Evolutionary conservation across 2,797 vertebrate species (phyloP), one percentile per base, ranked within the genome.

Genomic region (Lutjanus campechanus): DNA sequence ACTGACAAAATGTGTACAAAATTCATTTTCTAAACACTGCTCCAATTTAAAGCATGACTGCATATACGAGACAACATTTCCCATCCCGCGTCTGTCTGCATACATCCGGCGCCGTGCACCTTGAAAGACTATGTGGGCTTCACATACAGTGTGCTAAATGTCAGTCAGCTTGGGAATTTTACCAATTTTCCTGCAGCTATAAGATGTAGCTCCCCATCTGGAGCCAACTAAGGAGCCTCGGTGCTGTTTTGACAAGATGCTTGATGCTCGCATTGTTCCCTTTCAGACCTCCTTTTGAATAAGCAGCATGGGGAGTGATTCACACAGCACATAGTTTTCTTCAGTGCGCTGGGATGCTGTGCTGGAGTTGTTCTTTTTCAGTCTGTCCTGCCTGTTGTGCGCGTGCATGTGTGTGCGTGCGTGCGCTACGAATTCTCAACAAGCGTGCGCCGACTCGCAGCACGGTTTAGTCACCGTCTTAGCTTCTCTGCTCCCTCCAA

Each of bases 151-250:
- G 64, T 61, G 67, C 74, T 88, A 88, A 89, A 89, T 89, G 86
- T 80, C 85, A 87, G 54, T 88, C 69, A 76, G 68, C 62, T 43
- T 63, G 82, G 76, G 85, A 86, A 82, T 83, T 89, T 68, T 17
- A 66, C 59, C 79, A 76, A 67, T 88, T 85, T 36, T 85, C 64
- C 75, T 69, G 55, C 76, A 61, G 80, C 74, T 69, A 58, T 51
- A 59, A 36, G 64, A 78, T 68, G 72, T 47, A 50, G 51, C 71
- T 62, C 50, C 22, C 75, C 58, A 44, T 80, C 82, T 77, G 53
- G 29, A 76, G 69, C 62, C 47, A 53, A 61, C 62, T 53, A 56
- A 88, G 67, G 64, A 67, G 81, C 60, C n/a, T 65, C 59, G 0
- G 55, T 13, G 60, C 49, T 77, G 68, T 83, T 81, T 77, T 86